A percentile compares a stretch with the other conserved stretches of the same genome.
phyloP scores from a whole-genome alignment of 2,797 vertebrate genomes.

The Hippopotamyrus pictus region DNA sequence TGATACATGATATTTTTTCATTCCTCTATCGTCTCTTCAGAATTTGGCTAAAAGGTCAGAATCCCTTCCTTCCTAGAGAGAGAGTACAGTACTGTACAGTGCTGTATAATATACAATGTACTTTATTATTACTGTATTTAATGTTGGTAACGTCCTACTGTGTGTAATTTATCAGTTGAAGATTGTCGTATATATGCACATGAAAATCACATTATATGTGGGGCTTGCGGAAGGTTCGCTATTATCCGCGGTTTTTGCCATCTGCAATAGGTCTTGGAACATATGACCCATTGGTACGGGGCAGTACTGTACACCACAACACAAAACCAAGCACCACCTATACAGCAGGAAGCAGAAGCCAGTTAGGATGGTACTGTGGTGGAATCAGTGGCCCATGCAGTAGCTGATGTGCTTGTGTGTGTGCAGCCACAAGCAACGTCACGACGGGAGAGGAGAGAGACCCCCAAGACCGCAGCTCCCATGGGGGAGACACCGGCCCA shows the following conservation, averaged over 20 bases:
- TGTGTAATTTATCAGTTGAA: background rate
- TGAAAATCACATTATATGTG: background rate
- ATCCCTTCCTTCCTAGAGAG: background rate
- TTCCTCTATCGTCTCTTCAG: background rate
- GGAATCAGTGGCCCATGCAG: background rate
- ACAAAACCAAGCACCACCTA: background rate
- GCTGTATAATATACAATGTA: background rate
- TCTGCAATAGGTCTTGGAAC: background rate
- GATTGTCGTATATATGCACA: background rate
- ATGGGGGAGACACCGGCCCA: slow-evolving; percentile 76
- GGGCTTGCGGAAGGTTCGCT: background rate
- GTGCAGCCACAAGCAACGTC: slow-evolving; percentile 63
- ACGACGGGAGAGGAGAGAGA: slow-evolving; percentile 71
- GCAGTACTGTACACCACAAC: background rate
- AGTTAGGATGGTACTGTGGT: background rate
- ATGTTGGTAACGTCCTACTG: background rate
- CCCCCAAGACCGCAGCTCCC: slow-evolving; percentile 61
- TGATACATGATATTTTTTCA: background rate
- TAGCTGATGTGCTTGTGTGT: background rate
- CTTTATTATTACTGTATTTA: background rate
- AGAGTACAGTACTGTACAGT: background rate
- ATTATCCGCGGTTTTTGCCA: background rate
- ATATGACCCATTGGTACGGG: background rate
- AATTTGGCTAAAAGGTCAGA: background rate
- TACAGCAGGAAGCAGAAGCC: background rate